A percentile compares a stretch with the other conserved stretches of the same genome.
Evolutionary conservation across 2,797 vertebrate genomes (phyloP).

Genomic region (Ctenochaetus hawaiiensis): DNA sequence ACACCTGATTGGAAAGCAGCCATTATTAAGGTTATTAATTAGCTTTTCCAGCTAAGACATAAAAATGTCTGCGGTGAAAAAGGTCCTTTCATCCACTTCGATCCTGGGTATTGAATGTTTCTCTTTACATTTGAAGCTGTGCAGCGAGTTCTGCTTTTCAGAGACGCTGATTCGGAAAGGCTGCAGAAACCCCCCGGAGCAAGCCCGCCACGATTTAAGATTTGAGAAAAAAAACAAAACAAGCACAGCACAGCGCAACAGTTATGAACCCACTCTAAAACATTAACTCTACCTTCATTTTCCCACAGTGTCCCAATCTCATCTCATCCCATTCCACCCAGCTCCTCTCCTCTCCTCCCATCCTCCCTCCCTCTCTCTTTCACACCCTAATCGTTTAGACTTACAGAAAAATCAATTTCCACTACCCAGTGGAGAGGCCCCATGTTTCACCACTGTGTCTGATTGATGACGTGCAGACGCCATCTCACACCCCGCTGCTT

Average conservation of each 20-base stretch:
- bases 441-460: constrained; percentile 79
- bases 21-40: constrained; percentile 55
- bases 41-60: constrained; percentile 25
- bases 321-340: constrained; percentile 35
- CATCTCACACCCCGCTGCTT: constrained; percentile 81
- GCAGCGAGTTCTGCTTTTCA: constrained; percentile 13
- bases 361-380: constrained; percentile 39
- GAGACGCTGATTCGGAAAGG: background rate
- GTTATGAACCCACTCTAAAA: constrained; percentile 34
- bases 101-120: constrained; percentile 36
- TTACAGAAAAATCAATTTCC: constrained; percentile 85
- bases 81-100: constrained; percentile 24
- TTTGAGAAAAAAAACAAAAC: constrained; percentile 18
- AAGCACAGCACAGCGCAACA: constrained; percentile 24
- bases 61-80: constrained; percentile 33
- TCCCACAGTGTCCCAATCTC: constrained; percentile 8
- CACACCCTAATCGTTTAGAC: constrained; percentile 81
- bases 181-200: constrained; percentile 3
- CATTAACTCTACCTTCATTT: constrained; percentile 47
- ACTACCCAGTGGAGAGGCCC: constrained; percentile 69
- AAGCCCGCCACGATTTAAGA: constrained; percentile 8
- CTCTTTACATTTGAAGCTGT: constrained; percentile 11
- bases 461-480: constrained; percentile 80
- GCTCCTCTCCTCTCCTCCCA: constrained; percentile 8
- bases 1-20: constrained; percentile 3